Base-by-base conservation (phyloP, 2,113 vertebrate genomes). In the Pardalotus punctatus region DNA sequence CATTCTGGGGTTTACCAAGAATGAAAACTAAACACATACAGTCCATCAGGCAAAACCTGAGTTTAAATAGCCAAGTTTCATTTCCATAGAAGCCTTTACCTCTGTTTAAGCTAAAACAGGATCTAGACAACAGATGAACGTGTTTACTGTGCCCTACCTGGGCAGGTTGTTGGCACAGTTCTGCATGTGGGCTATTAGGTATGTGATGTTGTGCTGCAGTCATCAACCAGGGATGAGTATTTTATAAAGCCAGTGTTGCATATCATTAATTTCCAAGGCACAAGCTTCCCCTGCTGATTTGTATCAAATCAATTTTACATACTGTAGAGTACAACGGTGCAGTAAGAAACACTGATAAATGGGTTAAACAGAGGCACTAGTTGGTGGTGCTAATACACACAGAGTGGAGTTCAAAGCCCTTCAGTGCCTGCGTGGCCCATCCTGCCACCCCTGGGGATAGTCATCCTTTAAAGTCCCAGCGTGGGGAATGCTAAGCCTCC, bases 111-210 rank as follows among this genome's bases (percentile, higher is more conserved):
- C 28, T 66, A 58, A 82, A 86, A 29, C 5, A 45, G 56, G 28
- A 53, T 58, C 18, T 67, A 36, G 33, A 45, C 47, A 79, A 53
- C 19, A 78, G 31, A 73, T 51, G 25, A 87, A 61, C 0, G 0
- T 35, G 20, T 82, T 83, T 28, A 65, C 22, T 65, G 54, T 0
- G 4, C 5, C 9, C 62, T 53, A 28, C 36, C 22, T 2, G 0
- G 19, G 20, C 48, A 73, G 50, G 76, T 13, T 88, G 62, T 22
- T 94, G 65, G n/a, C 78, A 78, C 42, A 62, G 64, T 57, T 81
- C 64, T 73, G 42, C 8, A 5, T 4, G 33, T 2, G 4, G n/a
- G 29, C 27, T 56, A 8, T 69, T 28, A 88, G n/a, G 31, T 77
- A 42, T 1, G 2, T 15, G 51, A 50, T 48, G 61, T 21, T 79